phyloP scores from a whole-genome alignment of 2,797 vertebrate species.

The Karalla daura region DNA sequence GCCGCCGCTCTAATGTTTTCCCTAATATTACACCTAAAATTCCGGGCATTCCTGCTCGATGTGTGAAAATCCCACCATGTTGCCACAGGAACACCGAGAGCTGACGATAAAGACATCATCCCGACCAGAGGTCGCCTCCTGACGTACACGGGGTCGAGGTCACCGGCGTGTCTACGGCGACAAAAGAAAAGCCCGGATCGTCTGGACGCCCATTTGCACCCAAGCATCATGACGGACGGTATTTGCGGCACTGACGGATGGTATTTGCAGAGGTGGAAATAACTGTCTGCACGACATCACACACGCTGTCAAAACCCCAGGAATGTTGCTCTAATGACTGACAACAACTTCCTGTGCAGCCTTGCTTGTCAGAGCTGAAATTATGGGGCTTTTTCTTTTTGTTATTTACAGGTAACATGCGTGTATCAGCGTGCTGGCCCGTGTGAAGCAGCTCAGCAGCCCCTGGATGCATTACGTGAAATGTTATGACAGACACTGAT shows the following conservation, averaged over 20 bases:
- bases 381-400: not conserved
- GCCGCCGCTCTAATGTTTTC: conserved; percentile 53
- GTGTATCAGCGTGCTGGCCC: no score
- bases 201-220: conserved; percentile 42
- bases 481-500: not conserved
- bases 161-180: conserved; percentile 41
- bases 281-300: conserved; percentile 22
- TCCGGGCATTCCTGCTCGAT: conserved; percentile 75
- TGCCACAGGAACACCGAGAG: conserved; percentile 72
- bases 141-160: conserved; percentile 69
- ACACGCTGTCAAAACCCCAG: conserved; percentile 4
- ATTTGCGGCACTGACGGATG: conserved; percentile 54
- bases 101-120: conserved; percentile 47
- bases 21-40: conserved; percentile 71
- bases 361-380: not conserved
- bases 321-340: conserved; percentile 22
- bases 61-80: conserved; percentile 79
- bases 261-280: conserved; percentile 27
- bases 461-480: not conserved
- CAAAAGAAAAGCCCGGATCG: conserved; percentile 27
- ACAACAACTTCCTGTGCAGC: conserved; percentile 5
- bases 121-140: conserved; percentile 71
- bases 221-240: conserved; percentile 35
- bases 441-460: not conserved
- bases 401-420: not conserved